phyloP scores from a whole-genome alignment of 2,113 vertebrate genomes.

The Mus spicilegus region DNA sequence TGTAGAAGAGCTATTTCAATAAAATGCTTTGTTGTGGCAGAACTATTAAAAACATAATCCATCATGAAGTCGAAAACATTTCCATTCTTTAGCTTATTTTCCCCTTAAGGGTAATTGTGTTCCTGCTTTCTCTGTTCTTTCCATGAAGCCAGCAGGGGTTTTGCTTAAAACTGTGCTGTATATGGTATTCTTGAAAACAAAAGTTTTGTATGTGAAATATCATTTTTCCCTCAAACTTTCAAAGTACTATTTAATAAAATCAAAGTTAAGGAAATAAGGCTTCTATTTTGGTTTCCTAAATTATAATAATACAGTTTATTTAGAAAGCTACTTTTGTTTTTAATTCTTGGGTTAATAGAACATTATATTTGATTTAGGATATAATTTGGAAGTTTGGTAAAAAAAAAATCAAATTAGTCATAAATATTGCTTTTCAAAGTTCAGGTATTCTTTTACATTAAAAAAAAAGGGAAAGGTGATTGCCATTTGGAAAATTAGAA shows the following conservation, averaged over 20 bases:
- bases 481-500: constrained; percentile 56
- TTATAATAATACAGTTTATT: constrained; percentile 52
- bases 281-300: constrained; percentile 49
- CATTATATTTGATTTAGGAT: neutral
- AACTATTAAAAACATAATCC: constrained; percentile 90
- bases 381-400: constrained; percentile 58
- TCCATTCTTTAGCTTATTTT: constrained; percentile 88
- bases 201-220: constrained; percentile 58
- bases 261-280: constrained; percentile 22
- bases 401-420: constrained; percentile 50
- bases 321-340: constrained; percentile 68
- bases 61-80: constrained; percentile 89
- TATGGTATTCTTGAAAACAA: constrained; percentile 48
- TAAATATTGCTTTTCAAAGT: constrained; percentile 49
- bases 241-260: neutral
- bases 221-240: constrained; percentile 66
- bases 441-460: constrained; percentile 49
- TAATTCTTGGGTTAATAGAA: constrained; percentile 25
- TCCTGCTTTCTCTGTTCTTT: constrained; percentile 87
- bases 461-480: neutral
- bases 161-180: constrained; percentile 83
- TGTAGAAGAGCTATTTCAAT: constrained; percentile 86
- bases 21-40: constrained; percentile 91
- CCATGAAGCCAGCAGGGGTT: constrained; percentile 85
- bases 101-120: constrained; percentile 86